These are phyloP conservation scores for Glossophaga mutica DNA, from an alignment of 2,797 vertebrate species.

Conservation along the genomic window DNA sequence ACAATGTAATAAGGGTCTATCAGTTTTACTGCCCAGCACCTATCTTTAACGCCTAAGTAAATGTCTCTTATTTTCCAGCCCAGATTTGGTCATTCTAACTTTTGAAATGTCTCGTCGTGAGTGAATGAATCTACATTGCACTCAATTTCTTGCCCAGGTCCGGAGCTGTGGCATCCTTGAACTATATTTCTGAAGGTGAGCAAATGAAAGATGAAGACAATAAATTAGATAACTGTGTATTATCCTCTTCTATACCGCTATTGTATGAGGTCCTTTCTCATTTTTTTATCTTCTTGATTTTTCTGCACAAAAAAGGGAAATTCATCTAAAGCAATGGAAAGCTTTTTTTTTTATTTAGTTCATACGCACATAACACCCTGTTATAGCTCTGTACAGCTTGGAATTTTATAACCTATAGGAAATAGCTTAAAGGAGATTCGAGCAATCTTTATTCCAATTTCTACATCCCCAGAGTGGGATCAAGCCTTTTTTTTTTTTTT, in stretches of 20 bases:
- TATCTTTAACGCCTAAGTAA: slow-evolving; percentile 35
- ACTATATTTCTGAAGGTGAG: background rate
- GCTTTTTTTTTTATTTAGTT: background rate
- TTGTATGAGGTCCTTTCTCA: background rate
- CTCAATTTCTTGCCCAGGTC: background rate
- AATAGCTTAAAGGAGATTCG: background rate
- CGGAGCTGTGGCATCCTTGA: background rate
- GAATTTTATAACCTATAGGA: background rate
- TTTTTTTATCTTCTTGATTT: background rate
- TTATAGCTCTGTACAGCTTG: background rate
- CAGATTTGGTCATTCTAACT: slow-evolving; percentile 46
- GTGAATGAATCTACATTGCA: background rate
- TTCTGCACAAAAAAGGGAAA: background rate
- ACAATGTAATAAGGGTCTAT: slow-evolving; percentile 22
- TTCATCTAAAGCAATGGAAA: background rate
- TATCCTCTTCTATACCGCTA: background rate
- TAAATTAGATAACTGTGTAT: background rate
- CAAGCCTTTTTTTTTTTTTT: background rate
- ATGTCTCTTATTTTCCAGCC: slow-evolving; percentile 40
- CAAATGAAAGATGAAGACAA: background rate
- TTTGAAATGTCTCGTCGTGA: slow-evolving; percentile 6
- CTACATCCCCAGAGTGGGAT: background rate
- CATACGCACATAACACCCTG: background rate
- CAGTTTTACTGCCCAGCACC: background rate
- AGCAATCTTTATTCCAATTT: background rate